Evolutionary conservation across 35 echinoderm and acorn worm species (phyloP).

Genomic region (Heliocidaris tuberculata): DNA sequence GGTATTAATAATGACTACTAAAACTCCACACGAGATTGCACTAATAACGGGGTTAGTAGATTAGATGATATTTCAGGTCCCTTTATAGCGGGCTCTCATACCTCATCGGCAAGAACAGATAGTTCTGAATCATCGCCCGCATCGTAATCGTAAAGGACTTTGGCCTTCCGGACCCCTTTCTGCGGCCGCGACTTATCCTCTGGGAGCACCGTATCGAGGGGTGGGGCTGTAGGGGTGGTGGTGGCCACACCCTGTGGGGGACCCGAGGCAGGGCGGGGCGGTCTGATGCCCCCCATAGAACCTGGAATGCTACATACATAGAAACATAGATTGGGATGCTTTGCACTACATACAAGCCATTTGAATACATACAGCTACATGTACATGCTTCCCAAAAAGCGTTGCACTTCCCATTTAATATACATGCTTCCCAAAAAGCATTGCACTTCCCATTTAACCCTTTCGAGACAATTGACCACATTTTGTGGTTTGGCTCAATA

Average conservation of each 20-base stretch:
- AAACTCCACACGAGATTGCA: background rate
- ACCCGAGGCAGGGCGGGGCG: conserved; percentile 43
- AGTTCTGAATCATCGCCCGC: conserved; percentile 87
- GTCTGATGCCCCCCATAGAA: conserved; percentile 74
- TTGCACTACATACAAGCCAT: background rate
- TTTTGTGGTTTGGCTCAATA: too few relatives aligned
- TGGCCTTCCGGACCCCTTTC: conserved; percentile 78
- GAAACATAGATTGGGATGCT: conserved; percentile 34
- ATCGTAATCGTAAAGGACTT: conserved; percentile 99
- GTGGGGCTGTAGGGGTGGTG: conserved; percentile 52
- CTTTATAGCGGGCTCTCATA: conserved; percentile 46
- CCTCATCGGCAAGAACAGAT: conserved; percentile 97
- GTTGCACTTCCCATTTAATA: background rate
- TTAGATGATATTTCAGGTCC: background rate
- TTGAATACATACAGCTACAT: background rate
- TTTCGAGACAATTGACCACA: too few relatives aligned
- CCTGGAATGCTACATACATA: conserved; percentile 75
- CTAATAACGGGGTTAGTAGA: background rate
- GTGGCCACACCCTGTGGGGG: conserved; percentile 38
- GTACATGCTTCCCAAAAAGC: background rate
- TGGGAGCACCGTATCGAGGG: conserved; percentile 51
- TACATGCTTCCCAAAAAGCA: background rate
- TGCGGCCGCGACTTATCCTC: conserved; percentile 57
- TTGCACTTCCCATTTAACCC: background rate
- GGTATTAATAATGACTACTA: background rate